Percentiles rank a stretch among this genome's conserved stretches.
These are phyloP conservation scores for Tetranychus truncatus DNA, from an alignment of 2,888 invertebrate species.

Conservation along the genomic window DNA sequence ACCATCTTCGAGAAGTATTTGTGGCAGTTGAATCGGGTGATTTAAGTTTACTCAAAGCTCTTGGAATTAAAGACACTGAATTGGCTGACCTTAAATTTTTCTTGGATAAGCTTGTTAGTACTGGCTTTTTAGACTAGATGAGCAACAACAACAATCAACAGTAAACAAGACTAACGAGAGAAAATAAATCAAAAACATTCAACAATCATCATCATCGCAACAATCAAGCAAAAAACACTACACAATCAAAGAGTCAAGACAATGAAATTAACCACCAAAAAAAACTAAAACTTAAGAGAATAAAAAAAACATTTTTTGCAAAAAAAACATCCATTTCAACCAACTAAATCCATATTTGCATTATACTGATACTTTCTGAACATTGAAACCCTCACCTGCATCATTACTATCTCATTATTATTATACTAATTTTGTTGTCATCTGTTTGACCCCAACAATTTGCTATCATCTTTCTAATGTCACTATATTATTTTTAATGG, in stretches of 20 bases:
- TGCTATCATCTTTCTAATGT: too few species aligned
- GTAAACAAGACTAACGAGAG: neutral
- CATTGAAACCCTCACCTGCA: too few species aligned
- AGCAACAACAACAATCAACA: neutral
- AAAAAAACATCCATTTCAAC: neutral
- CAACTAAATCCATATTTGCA: neutral
- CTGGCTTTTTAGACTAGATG: slow-evolving; percentile 68
- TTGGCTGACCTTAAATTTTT: slow-evolving; percentile 87
- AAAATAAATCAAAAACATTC: neutral
- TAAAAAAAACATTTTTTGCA: neutral
- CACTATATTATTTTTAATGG: too few species aligned
- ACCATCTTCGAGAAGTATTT: slow-evolving; percentile 78
- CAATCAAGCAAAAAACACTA: neutral
- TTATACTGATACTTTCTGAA: neutral
- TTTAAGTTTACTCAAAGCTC: slow-evolving; percentile 73
- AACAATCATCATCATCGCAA: neutral
- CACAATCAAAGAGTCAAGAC: neutral
- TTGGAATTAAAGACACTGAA: slow-evolving; percentile 86
- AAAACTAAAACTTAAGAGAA: neutral
- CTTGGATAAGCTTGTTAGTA: slow-evolving; percentile 81
- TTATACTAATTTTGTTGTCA: too few species aligned
- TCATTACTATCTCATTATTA: too few species aligned
- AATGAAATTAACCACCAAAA: neutral
- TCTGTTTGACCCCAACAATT: too few species aligned
- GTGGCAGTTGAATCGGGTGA: slow-evolving; percentile 90